Base-by-base conservation (phyloP, 2,888 invertebrate genomes). In the Mycalesis mineus region DNA sequence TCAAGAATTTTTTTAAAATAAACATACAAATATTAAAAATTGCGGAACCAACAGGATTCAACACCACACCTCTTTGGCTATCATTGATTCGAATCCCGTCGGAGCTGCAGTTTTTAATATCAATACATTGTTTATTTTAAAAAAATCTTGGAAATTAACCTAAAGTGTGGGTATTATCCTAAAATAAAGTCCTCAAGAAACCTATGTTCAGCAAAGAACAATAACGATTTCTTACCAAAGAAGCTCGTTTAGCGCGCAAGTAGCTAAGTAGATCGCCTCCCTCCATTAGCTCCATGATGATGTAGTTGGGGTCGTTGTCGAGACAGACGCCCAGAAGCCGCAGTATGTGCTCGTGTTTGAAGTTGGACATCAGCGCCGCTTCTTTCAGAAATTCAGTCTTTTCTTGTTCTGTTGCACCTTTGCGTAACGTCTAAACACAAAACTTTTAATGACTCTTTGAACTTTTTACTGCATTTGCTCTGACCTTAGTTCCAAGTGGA, bases 201-300 rank as follows among this genome's bases (percentile, higher is more conserved):
- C n/a, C n/a, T n/a, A n/a, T n/a, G n/a, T n/a, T n/a, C n/a, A n/a
- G n/a, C n/a, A n/a, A n/a, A 22, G 2, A 5, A 22, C 5, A 22
- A 22, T 22, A 5, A 22, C 5, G 22, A 22, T 22, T 14, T 22
- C 37, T 73, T 82, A 95, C 95, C 75, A 92, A 80, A n/a, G 92
- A 91, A 40, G 95, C 93, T 56, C 98, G 91, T 67, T 96, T 96
- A 5, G 94, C 92, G 54, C 98, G 90, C 45, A 99, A 89, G 79
- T 97, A 99, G 58, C 96, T 96, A 33, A 98, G 91, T 57, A 99
- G 86, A 84, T 99, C 99, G 0, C 99, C 98, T 4, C 96, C 98
- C 79, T 98, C 96, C 99, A 99, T 99, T 14, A 99, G 91, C 79
- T 99, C 99, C 92, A 99, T 94, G 47, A 99, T 95, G 63, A 99